Evolutionary conservation across 2,113 vertebrate species (phyloP), one percentile per base, ranked within the genome.

Genomic region (Archilochus colubris): DNA sequence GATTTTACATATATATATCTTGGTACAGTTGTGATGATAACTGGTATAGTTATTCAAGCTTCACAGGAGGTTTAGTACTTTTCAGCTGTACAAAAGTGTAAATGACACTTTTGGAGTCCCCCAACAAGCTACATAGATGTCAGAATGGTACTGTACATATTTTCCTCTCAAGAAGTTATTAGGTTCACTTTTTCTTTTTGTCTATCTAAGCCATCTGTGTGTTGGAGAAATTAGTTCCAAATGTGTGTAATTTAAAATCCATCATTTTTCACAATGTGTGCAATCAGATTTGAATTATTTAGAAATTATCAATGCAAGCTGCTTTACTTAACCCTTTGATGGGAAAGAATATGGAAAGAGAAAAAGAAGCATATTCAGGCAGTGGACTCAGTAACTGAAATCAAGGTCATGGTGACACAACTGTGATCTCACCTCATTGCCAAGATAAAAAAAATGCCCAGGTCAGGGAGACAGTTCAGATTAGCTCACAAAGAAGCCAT

Each of bases 171-270:
- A 54, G 86, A 86, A 88, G 27, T 69, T 91, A 77, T 83, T 83
- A 93, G 25, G 16, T 87, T 94, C 84, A 80, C 70, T 80, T 67
- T 91, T 73, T 81, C 55, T 77, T 91, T 91, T 91, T 63, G 74
- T 69, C 75, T 93, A 70, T 76, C 51, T 72, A 92, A 92, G 67
- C 48, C 75, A 93, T 94, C 89, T 91, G 54, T 74, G 84, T 89
- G 36, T 87, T 85, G 51, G 46, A 91, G 38, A 97, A 94, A 68
- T 89, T 86, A 82, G 78, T 66, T 97, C 48, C 67, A 93, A 91
- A 91, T 51, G 36, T 20, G 30, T 36, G 31, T 12, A 82, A 94
- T 91, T 89, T 94, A 57, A 88, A 94, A 94, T 68, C 43, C 70
- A 74, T 69, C 17, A 19, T 87, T 91, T 88, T 89, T 89, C 78